phyloP scores from a whole-genome alignment of 2,797 vertebrate species.

The Synaphobranchus kaupii region DNA sequence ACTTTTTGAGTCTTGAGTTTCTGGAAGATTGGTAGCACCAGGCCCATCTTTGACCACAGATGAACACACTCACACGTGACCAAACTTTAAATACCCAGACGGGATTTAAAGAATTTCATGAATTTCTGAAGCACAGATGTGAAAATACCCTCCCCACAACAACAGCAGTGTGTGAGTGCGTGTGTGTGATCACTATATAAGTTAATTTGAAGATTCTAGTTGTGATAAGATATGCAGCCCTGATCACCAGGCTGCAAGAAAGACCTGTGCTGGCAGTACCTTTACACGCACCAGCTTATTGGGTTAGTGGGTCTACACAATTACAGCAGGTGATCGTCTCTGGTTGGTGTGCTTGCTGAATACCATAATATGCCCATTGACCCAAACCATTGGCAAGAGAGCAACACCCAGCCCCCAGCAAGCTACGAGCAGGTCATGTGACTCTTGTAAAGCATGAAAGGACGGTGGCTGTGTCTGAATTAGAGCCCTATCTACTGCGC shows the following conservation, averaged over 20 bases:
- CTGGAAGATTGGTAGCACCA: neutral
- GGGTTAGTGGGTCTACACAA: neutral
- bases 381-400: neutral
- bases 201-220: neutral
- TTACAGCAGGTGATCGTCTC: neutral
- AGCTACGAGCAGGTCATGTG: neutral
- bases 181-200: neutral
- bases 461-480: neutral
- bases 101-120: neutral
- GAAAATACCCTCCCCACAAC: neutral
- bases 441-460: neutral
- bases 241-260: neutral
- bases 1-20: neutral
- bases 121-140: neutral
- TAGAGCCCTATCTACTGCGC: no score
- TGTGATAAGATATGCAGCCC: neutral
- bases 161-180: neutral
- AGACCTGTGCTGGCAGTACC: neutral
- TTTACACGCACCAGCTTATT: neutral
- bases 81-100: neutral
- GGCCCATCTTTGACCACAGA: neutral
- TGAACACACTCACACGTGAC: neutral
- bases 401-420: neutral
- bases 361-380: neutral
- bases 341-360: neutral